phyloP scores from a whole-genome alignment of 2,888 invertebrate species.

The Alcis repandata region DNA sequence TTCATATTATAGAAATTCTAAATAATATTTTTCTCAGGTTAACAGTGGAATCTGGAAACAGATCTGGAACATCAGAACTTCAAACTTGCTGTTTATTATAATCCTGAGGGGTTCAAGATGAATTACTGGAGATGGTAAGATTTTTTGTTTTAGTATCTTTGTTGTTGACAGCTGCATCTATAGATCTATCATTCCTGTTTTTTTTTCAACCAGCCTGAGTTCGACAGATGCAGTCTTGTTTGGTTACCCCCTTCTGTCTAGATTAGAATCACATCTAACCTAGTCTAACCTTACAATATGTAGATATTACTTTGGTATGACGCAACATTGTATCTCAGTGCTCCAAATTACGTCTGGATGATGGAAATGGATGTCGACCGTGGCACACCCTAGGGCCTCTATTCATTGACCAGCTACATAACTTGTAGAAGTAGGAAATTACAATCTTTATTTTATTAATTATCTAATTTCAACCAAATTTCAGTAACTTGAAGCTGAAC shows the following conservation, averaged over 20 bases:
- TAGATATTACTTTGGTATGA: too few species aligned
- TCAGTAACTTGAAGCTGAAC: background rate
- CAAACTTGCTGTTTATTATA: background rate
- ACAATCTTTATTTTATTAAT: background rate
- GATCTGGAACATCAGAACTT: background rate
- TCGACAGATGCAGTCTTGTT: too few species aligned
- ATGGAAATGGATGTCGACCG: too few species aligned
- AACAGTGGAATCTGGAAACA: background rate
- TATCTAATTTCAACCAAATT: background rate
- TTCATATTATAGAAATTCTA: background rate
- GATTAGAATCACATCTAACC: too few species aligned
- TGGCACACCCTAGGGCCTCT: background rate
- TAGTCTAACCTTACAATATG: too few species aligned
- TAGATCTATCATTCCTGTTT: too few species aligned
- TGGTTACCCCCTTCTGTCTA: too few species aligned
- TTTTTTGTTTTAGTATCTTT: background rate
- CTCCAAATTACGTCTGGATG: too few species aligned
- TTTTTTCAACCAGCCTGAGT: too few species aligned
- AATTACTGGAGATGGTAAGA: background rate
- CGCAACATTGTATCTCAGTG: too few species aligned
- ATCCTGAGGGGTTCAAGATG: background rate
- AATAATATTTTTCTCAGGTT: background rate
- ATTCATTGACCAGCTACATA: background rate
- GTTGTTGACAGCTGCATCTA: too few species aligned
- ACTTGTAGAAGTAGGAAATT: background rate